Evolutionary conservation across 2,113 vertebrate genomes (phyloP).

Genomic region (Indicator maculatus): DNA sequence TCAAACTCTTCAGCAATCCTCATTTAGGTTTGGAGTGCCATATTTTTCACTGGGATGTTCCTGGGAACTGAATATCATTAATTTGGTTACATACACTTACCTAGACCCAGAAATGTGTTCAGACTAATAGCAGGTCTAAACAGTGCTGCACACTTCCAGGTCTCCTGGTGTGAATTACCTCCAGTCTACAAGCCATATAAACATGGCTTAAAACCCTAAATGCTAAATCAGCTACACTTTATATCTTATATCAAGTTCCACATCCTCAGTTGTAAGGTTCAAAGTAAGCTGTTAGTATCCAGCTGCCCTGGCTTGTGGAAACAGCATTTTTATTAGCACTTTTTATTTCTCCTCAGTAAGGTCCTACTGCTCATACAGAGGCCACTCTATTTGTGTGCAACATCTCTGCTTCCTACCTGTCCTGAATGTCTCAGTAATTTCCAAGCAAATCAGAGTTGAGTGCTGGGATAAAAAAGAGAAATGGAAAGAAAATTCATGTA

Average conservation of each 20-base stretch:
- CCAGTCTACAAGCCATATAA: too few relatives aligned
- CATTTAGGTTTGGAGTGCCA: not conserved
- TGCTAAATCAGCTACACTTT: not conserved
- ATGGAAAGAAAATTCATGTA: not conserved
- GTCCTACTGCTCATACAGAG: not conserved
- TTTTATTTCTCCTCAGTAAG: not conserved
- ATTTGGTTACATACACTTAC: not conserved
- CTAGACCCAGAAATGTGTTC: not conserved
- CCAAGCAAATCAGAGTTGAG: not conserved
- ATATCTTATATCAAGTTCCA: not conserved
- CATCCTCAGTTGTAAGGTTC: rapidly evolving
- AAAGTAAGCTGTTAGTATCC: not conserved
- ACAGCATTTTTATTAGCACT: not conserved
- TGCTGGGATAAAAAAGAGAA: not conserved
- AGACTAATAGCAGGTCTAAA: not conserved
- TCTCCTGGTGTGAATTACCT: not conserved
- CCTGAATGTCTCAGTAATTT: not conserved
- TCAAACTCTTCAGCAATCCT: not conserved
- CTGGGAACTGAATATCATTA: not conserved
- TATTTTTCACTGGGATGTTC: not conserved
- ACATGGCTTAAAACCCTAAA: not conserved
- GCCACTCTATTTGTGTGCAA: not conserved
- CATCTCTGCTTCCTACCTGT: not conserved
- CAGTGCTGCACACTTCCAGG: not conserved
- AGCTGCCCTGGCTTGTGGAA: not conserved